Conservation (phyloP, 1,140 invertebrate species). For the Brachionus plicatilis region DNA sequence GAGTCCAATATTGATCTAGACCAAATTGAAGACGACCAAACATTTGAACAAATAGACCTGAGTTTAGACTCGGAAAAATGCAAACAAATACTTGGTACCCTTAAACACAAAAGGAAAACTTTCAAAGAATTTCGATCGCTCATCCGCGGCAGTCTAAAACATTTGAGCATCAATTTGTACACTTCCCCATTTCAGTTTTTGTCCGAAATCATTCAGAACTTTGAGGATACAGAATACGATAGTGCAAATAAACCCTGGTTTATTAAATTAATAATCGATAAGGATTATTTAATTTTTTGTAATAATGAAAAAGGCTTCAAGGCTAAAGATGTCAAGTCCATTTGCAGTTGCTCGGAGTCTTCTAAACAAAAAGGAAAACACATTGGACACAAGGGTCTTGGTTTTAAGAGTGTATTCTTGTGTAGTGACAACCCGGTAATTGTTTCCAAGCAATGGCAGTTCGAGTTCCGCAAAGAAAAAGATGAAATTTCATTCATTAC, state of each 20-base stretch:
- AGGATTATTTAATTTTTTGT: constrained; percentile 9
- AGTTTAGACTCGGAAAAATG: neutral
- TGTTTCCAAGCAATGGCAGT: neutral
- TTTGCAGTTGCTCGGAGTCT: neutral
- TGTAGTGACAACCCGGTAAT: neutral
- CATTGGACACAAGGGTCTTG: constrained; percentile 30
- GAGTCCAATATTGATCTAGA: neutral
- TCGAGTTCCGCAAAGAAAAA: constrained; percentile 10
- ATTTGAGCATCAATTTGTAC: constrained; percentile 23
- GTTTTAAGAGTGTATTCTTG: constrained; percentile 19
- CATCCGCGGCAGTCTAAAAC: neutral
- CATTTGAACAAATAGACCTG: neutral
- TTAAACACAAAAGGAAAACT: neutral
- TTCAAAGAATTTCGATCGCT: constrained; percentile 14
- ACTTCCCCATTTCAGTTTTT: constrained; percentile 19
- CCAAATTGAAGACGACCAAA: neutral
- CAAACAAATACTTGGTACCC: neutral
- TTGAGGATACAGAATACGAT: neutral
- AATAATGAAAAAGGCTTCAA: constrained; percentile 33
- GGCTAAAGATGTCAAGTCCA: neutral
- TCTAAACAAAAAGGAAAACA: constrained; percentile 24
- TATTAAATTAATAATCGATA: neutral
- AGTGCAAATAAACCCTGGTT: neutral
- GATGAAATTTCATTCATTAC: constrained; percentile 26
- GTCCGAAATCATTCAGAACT: constrained; percentile 14